Base-by-base conservation (phyloP, 2,888 invertebrate genomes). In the Saturnia pavonia region DNA sequence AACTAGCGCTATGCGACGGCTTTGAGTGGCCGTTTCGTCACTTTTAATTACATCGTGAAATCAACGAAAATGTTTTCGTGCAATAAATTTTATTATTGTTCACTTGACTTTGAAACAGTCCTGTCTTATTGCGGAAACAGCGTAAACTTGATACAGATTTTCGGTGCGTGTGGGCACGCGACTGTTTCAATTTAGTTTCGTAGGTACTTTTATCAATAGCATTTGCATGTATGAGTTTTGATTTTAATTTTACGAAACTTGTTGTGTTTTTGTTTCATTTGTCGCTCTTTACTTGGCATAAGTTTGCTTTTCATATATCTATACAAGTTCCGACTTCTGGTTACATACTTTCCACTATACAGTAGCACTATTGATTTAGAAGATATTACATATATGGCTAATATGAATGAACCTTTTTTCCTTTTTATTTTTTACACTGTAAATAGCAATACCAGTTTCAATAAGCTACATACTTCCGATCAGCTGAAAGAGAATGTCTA, bases 1-100 rank as follows among this genome's bases (percentile, higher is more conserved):
- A 82, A 79, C 78, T 85, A 84, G 73, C 81, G 85, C 84, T 85
- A 85, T 72, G 75, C 72, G 67, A 27, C 27, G 57, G 57, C 12
- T 60, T 60, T 60, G 57, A 14, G 57, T 60, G 57, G 14, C 70
- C 71, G 70, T 85, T 85, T 78, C 84, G 74, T 76, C 77, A 83
- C 73, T 69, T 74, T 76, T 78, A 83, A 81, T 83, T 78, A 76
- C 74, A 67, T 74, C 78, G 77, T 78, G 82, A 75, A 78, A 74
- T 79, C 74, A 75, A 74, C 71, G 57, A 34, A 27, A 67, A 57
- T 57, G 60, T 67, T 54, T 42, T 57, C 71, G 67, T 69, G 69
- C 42, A 70, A 70, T 19, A 40, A 16, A 40, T 65, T 63, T 54
- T 67, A n/a, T 48, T 68, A 63, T 71, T 71, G 68, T 68, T 68